Percentiles rank a stretch among this genome's conserved stretches.
phyloP scores from a whole-genome alignment of 1,140 invertebrate genomes.

The Bombus balteatus region DNA sequence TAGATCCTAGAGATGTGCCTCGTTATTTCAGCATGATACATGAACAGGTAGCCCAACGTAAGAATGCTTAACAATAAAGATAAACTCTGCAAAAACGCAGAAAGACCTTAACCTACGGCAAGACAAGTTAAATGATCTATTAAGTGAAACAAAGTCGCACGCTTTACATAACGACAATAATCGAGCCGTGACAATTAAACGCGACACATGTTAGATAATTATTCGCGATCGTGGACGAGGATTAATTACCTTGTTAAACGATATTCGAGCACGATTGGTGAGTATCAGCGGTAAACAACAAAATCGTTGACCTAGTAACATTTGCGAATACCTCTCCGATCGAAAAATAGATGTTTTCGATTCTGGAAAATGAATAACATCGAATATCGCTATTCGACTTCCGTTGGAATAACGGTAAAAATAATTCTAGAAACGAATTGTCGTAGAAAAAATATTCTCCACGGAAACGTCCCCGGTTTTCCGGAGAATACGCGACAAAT shows the following conservation, averaged over 20 bases:
- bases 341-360: not conserved
- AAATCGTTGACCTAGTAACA: not conserved
- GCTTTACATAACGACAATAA: not conserved
- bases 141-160: not conserved
- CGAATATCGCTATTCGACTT: not conserved
- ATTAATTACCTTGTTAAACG: constrained; percentile 14
- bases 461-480: not conserved
- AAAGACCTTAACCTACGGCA: not conserved
- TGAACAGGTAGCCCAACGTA: not conserved
- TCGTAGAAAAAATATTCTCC: not conserved
- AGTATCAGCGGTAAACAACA: not conserved
- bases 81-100: not conserved
- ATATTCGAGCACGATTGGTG: not conserved
- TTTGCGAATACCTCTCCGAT: not conserved
- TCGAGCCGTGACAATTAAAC: not conserved
- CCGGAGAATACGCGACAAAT: not conserved
- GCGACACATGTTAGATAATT: constrained; percentile 3
- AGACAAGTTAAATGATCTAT: not conserved
- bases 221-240: not conserved
- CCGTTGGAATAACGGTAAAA: not conserved
- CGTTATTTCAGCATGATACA: constrained; percentile 4
- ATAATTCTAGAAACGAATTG: not conserved
- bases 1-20: constrained; percentile 23
- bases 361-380: not conserved
- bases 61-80: constrained; percentile 12